Base-by-base conservation (phyloP, 2,113 vertebrate species). In the Hassar affinis region DNA sequence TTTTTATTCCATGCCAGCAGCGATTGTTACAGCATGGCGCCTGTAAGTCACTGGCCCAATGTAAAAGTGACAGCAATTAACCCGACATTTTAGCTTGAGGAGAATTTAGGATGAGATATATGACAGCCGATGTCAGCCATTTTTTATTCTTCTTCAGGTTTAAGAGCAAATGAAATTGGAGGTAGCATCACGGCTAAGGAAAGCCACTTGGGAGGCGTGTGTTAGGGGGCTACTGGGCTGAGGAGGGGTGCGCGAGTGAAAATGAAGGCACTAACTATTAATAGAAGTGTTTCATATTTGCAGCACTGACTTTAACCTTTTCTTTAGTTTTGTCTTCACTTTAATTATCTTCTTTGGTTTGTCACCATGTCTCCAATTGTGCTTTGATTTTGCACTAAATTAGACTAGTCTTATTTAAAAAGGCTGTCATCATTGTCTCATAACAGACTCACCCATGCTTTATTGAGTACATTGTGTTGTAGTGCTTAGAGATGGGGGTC, bases 41-140 rank as follows among this genome's bases (percentile, higher is more conserved):
- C 82, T 83, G 80, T 84, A 87, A 91, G 91, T 97, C 96, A 95
- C 94, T 95, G 95, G 95, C 96, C 96, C 96, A 95, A 96, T 96
- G 96, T 96, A 96, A 97, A 97, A 97, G 96, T 97, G 97, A 98
- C 98, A 97, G 98, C 98, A 99, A 99, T 98, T 99, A 99, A 98
- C 97, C 97, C 96, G 95, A 96, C 96, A 96, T 96, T 97, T 97
- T 98, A 96, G 97, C 97, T 97, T 95, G 95, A 97, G 97, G 96
- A 98, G 96, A 98, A 96, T 96, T 94, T 95, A 95, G 95, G 95
- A 98, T 97, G 96, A 96, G 95, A 95, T 96, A 95, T 96, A 94
- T 98, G 97, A 98, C 97, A 98, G 97, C 95, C 95, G 96, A 96
- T 97, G 96, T 97, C 96, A 96, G 95, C 95, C 96, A 96, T 97